Conservation (phyloP, 2,888 invertebrate genomes). For the Parthenolecanium corni region DNA sequence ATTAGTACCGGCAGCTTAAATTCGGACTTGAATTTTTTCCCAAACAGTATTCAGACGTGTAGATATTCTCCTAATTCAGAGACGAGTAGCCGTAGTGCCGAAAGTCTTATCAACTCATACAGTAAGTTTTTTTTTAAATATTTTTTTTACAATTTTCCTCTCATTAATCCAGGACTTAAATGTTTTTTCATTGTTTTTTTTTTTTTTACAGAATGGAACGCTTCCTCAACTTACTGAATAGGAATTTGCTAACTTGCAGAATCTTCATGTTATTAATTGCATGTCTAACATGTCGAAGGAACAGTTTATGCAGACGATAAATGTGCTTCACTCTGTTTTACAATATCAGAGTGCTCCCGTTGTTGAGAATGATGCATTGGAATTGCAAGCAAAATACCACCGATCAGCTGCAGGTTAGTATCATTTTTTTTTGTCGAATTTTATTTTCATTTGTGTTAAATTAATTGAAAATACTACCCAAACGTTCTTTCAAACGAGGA, state of each 20-base stretch:
- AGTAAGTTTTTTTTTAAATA: slow-evolving; percentile 39
- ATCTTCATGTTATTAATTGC: slow-evolving; percentile 14
- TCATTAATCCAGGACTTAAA: no score
- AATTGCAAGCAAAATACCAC: slow-evolving; percentile 21
- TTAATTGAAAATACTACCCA: slow-evolving; percentile 22
- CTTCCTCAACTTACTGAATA: slow-evolving; percentile 38
- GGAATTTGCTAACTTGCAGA: slow-evolving; percentile 40
- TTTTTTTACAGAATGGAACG: slow-evolving; percentile 40
- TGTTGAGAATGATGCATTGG: slow-evolving; percentile 8
- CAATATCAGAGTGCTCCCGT: neutral
- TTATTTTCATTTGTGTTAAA: no score
- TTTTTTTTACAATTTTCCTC: neutral
- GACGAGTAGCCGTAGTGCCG: slow-evolving; percentile 39
- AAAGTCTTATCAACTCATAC: slow-evolving; percentile 47
- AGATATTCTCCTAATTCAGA: slow-evolving; percentile 20
- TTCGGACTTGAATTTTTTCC: slow-evolving; percentile 16
- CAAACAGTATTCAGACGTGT: slow-evolving; percentile 11
- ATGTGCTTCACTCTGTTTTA: neutral
- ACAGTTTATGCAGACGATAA: slow-evolving; percentile 14
- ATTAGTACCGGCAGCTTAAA: slow-evolving; percentile 11
- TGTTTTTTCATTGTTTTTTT: neutral
- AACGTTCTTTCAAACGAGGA: slow-evolving; percentile 23
- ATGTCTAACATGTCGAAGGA: slow-evolving; percentile 9
- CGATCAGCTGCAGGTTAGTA: slow-evolving; percentile 20
- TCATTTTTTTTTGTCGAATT: neutral